Conservation (phyloP, 64 coral and sea anemone genomes). For the Exaiptasia diaphana region DNA sequence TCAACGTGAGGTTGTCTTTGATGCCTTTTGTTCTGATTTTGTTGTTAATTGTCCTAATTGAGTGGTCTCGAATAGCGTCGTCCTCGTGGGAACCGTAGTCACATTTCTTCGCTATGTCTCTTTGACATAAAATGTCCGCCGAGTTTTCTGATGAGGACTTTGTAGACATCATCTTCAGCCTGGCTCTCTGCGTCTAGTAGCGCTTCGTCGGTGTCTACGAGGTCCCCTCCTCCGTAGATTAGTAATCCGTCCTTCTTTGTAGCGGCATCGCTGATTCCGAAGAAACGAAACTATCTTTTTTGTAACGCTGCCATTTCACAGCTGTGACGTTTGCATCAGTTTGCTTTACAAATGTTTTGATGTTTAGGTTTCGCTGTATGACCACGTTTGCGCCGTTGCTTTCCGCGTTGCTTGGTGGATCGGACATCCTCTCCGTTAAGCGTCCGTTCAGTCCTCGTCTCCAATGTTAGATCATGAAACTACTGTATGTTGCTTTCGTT, state of each 20-base stretch:
- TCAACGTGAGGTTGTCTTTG: conserved; percentile 18
- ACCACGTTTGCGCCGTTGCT: neutral
- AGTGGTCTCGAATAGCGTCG: conserved; percentile 62
- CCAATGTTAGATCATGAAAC: no score
- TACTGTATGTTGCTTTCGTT: no score
- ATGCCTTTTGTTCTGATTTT: conserved; percentile 58
- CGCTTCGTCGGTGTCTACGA: neutral
- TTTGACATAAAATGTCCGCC: conserved; percentile 50
- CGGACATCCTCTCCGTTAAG: no score
- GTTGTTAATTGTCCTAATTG: conserved; percentile 62
- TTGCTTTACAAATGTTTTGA: conserved; percentile 15
- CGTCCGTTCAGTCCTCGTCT: no score
- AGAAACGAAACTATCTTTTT: conserved; percentile 28
- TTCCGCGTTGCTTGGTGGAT: no score
- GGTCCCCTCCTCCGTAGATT: neutral
- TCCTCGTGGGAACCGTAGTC: conserved; percentile 23
- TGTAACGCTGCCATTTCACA: neutral
- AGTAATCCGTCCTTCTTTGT: conserved; percentile 23
- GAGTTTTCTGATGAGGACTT: conserved; percentile 30
- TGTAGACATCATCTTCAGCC: conserved; percentile 13
- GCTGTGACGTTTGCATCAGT: conserved; percentile 4
- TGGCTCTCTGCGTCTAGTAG: neutral
- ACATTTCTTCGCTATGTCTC: conserved; percentile 51
- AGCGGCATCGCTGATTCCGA: conserved; percentile 12
- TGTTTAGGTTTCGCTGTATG: conserved; percentile 19